Percentiles rank a stretch among this genome's conserved stretches.
These are phyloP conservation scores for Formicarius rufipectus DNA, from an alignment of 2,113 vertebrate species.

Conservation along the genomic window DNA sequence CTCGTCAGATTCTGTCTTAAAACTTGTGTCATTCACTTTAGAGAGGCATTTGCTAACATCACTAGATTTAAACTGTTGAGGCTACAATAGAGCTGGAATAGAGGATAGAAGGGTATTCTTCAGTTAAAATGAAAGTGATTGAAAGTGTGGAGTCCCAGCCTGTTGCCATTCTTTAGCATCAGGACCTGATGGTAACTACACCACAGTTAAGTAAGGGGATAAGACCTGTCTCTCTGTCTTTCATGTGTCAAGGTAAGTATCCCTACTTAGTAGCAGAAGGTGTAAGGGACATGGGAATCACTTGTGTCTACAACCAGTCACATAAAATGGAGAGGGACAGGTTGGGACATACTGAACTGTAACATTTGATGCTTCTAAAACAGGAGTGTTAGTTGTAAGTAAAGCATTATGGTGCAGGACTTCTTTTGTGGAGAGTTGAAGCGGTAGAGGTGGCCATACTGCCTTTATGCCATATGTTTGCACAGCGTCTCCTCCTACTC, in stretches of 20 bases:
- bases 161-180: neutral
- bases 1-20: neutral
- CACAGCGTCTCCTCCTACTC: fast-evolving
- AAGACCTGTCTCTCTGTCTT: neutral
- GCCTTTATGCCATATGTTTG: neutral
- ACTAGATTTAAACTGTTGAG: neutral
- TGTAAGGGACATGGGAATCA: neutral
- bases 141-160: neutral
- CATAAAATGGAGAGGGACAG: neutral
- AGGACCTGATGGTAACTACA: neutral
- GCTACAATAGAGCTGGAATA: neutral
- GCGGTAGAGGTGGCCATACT: neutral
- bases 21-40: neutral
- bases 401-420: neutral
- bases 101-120: neutral
- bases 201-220: neutral
- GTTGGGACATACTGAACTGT: neutral
- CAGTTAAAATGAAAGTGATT: neutral
- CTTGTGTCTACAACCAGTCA: neutral
- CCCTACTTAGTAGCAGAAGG: neutral
- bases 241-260: neutral
- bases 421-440: neutral
- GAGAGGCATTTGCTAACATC: neutral
- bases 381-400: neutral
- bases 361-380: neutral